Conservation (phyloP, 2,113 vertebrate genomes). For the Varanus komodoensis region DNA sequence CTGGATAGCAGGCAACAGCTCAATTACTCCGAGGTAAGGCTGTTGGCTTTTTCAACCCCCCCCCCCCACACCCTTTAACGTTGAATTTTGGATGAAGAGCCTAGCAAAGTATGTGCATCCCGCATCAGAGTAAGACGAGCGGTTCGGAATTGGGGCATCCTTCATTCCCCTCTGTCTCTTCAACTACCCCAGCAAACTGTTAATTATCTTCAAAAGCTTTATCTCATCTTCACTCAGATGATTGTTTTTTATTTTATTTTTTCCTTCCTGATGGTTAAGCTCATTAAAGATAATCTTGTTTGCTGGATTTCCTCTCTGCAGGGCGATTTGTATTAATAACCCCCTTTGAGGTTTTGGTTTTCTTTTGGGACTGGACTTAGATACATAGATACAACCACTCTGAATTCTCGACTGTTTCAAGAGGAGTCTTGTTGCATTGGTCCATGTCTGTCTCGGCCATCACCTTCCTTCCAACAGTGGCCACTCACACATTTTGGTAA, state of each 20-base stretch:
- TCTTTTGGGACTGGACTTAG: conserved; percentile 49
- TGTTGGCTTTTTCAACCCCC: not conserved
- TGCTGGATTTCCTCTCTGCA: conserved; percentile 67
- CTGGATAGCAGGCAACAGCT: not conserved
- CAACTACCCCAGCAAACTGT: conserved; percentile 34
- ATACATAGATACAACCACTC: not conserved
- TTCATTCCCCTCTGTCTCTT: conserved; percentile 39
- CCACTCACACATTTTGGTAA: too few species aligned
- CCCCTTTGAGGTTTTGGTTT: conserved; percentile 32
- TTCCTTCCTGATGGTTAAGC: conserved; percentile 57
- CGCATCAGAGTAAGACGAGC: not conserved
- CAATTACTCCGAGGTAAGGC: not conserved
- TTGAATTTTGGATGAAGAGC: too few species aligned
- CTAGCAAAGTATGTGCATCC: too few species aligned
- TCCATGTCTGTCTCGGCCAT: too few species aligned
- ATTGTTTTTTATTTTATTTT: conserved; percentile 21
- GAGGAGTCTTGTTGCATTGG: not conserved
- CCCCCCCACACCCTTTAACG: not conserved
- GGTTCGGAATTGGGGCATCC: not conserved
- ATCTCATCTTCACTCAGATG: conserved; percentile 46
- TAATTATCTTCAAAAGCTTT: conserved; percentile 60
- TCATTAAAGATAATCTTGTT: conserved; percentile 73
- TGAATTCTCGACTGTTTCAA: not conserved
- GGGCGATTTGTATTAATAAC: conserved; percentile 55
- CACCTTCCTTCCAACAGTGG: too few species aligned